Conservation (phyloP, 2,113 vertebrate genomes). For the Cynoglossus semilaevis region DNA sequence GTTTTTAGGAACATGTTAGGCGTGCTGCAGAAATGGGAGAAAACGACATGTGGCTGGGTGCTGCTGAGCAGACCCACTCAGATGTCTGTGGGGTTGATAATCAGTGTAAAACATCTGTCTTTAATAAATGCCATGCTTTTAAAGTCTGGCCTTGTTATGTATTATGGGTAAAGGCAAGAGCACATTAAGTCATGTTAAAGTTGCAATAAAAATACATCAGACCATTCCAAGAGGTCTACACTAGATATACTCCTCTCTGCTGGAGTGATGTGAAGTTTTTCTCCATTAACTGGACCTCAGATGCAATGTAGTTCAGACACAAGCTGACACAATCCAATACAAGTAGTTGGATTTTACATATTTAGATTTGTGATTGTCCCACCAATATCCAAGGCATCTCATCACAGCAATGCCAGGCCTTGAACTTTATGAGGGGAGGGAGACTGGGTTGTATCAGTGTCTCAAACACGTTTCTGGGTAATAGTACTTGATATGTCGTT, state of each 20-base stretch:
- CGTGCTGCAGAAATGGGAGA: conserved; percentile 48
- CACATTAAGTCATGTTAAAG: conserved; percentile 64
- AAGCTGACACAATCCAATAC: too few relatives aligned
- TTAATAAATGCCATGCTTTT: conserved; percentile 57
- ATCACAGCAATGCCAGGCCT: conserved; percentile 61
- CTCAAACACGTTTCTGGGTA: conserved; percentile 75
- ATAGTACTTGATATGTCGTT: conserved; percentile 79
- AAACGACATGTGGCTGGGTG: conserved; percentile 45
- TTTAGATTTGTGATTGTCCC: too few relatives aligned
- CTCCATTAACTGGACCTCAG: too few relatives aligned
- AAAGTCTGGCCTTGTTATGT: conserved; percentile 56
- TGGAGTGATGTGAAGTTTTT: too few relatives aligned
- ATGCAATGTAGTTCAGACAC: too few relatives aligned
- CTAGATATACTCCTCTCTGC: conserved; percentile 1
- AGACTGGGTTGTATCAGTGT: conserved; percentile 43
- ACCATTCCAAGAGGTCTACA: conserved; percentile 43
- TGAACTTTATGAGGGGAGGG: conserved; percentile 64
- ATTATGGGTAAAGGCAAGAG: conserved; percentile 52
- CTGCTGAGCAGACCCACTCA: conserved; percentile 39
- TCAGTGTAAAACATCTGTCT: conserved; percentile 69
- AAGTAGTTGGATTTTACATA: too few relatives aligned
- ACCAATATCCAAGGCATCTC: conserved; percentile 61
- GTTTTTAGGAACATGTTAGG: conserved; percentile 52
- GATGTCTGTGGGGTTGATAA: conserved; percentile 60
- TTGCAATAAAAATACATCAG: conserved; percentile 58